phyloP scores from a whole-genome alignment of 2,888 invertebrate species.

The Petrophora chlorosata region DNA sequence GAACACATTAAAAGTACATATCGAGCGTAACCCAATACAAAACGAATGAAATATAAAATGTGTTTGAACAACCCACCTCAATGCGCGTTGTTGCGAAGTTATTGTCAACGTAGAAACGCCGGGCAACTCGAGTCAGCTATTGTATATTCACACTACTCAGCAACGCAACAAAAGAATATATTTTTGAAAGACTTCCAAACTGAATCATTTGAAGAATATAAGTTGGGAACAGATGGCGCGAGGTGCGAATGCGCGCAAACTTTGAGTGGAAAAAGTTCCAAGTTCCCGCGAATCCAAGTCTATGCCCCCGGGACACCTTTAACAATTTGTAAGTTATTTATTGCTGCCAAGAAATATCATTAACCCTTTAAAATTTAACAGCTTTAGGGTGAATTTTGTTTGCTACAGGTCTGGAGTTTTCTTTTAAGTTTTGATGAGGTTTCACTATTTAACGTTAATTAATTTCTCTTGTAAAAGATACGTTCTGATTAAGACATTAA shows the following conservation, averaged over 20 bases:
- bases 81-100: slow-evolving; percentile 45
- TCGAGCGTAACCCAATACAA: no score
- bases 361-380: slow-evolving; percentile 74
- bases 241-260: slow-evolving; percentile 76
- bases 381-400: slow-evolving; percentile 56
- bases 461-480: neutral
- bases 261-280: slow-evolving; percentile 80
- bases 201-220: slow-evolving; percentile 81
- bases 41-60: slow-evolving; percentile 35
- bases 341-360: slow-evolving; percentile 77
- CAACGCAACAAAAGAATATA: slow-evolving; percentile 74
- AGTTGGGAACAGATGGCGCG: slow-evolving; percentile 72
- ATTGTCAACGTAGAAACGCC: slow-evolving; percentile 47
- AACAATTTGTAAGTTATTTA: slow-evolving; percentile 82
- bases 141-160: slow-evolving; percentile 71
- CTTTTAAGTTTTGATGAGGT: slow-evolving; percentile 33
- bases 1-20: no score
- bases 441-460: slow-evolving; percentile 38
- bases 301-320: slow-evolving; percentile 73
- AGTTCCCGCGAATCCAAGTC: slow-evolving; percentile 60
- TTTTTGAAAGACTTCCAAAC: slow-evolving; percentile 76
- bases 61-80: slow-evolving; percentile 41
- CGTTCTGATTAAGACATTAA: no score
- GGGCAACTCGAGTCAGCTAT: slow-evolving; percentile 46
- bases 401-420: slow-evolving; percentile 49